These are phyloP conservation scores for Dicyrtoma fusca DNA, from an alignment of 2,888 invertebrate genomes.

Conservation along the genomic window DNA sequence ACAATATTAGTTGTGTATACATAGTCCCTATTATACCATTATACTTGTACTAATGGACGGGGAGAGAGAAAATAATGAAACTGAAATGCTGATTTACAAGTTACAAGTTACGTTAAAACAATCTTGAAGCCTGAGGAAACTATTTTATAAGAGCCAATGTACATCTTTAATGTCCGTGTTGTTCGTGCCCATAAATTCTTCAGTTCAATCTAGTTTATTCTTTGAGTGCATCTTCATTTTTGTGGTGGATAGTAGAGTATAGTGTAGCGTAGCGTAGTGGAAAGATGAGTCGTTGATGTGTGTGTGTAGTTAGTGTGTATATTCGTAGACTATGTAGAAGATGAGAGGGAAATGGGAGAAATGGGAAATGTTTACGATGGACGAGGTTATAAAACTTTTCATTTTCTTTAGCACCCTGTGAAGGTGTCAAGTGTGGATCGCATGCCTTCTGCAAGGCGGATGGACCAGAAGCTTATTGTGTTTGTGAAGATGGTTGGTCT, in stretches of 20 bases:
- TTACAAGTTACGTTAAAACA: neutral
- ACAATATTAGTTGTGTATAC: no score
- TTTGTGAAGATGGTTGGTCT: constrained; percentile 92
- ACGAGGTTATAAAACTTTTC: constrained; percentile 2
- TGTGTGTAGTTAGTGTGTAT: neutral
- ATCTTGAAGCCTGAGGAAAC: neutral
- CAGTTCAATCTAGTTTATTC: no score
- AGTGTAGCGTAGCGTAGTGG: no score
- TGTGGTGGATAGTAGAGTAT: no score
- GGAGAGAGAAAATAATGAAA: neutral
- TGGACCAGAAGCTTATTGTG: constrained; percentile 85
- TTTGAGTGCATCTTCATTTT: no score
- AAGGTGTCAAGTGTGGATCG: constrained; percentile 81
- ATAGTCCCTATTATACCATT: no score
- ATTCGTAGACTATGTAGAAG: neutral
- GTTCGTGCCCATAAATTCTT: no score
- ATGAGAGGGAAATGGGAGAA: neutral
- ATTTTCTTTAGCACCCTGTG: constrained; percentile 73
- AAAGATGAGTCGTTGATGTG: no score
- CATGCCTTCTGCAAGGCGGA: constrained; percentile 89
- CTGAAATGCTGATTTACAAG: constrained; percentile 10
- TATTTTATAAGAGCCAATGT: neutral
- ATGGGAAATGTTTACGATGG: constrained; percentile 2
- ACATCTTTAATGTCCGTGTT: no score
- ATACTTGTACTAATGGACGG: neutral